Conservation (phyloP, 2,113 vertebrate species). For the Ariopsis seemanni region DNA sequence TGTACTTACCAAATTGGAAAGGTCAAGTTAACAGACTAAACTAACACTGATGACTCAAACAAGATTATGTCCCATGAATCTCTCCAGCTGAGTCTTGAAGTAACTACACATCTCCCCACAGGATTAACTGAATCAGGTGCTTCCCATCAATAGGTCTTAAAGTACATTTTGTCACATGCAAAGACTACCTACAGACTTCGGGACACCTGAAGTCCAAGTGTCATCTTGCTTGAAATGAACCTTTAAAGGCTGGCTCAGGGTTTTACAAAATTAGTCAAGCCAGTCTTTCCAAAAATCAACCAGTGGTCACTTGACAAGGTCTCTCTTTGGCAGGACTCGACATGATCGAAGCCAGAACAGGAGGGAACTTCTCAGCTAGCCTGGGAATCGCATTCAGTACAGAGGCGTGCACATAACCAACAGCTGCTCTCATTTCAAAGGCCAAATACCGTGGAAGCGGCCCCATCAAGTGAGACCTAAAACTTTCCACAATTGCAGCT, state of each 20-base stretch:
- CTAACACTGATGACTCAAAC: background rate
- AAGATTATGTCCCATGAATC: background rate
- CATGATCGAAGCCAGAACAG: slow-evolving; percentile 98
- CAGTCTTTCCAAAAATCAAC: slow-evolving; percentile 86
- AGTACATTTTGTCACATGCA: slow-evolving; percentile 81
- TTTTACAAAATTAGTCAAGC: slow-evolving; percentile 72
- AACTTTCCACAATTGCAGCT: slow-evolving; percentile 62
- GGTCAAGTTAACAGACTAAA: slow-evolving; percentile 1
- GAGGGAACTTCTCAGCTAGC: slow-evolving; percentile 74
- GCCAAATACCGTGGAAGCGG: slow-evolving; percentile 29
- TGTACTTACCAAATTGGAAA: slow-evolving; percentile 33
- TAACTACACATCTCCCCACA: slow-evolving; percentile 73
- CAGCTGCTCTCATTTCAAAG: slow-evolving; percentile 46
- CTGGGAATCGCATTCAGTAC: slow-evolving; percentile 54
- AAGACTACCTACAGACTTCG: slow-evolving; percentile 76
- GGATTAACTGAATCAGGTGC: slow-evolving; percentile 86
- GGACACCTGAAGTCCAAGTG: slow-evolving; percentile 83
- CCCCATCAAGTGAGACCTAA: slow-evolving; percentile 25
- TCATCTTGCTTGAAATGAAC: slow-evolving; percentile 82
- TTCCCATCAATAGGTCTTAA: slow-evolving; percentile 84
- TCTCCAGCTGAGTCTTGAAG: background rate
- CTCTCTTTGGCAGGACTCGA: slow-evolving; percentile 99
- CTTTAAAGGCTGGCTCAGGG: slow-evolving; percentile 47
- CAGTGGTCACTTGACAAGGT: slow-evolving; percentile 94
- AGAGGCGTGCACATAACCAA: slow-evolving; percentile 51